phyloP scores from a whole-genome alignment of 1,140 invertebrate genomes.

The Palaemon carinicauda region DNA sequence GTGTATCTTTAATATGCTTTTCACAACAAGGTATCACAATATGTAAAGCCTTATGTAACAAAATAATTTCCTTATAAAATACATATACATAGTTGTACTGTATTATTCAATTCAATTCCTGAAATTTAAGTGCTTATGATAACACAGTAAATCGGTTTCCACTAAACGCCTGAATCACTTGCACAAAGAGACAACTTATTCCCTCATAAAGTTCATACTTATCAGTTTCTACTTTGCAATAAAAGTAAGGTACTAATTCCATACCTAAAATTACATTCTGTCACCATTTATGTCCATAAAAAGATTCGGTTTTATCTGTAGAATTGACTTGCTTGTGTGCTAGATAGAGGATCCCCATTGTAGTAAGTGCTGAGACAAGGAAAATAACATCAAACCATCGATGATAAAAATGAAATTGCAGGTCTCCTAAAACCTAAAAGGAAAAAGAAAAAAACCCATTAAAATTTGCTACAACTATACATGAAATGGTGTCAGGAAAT shows the following conservation, averaged over 20 bases:
- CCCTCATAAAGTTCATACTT: too few species aligned
- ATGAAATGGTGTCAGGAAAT: too few species aligned
- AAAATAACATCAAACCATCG: constrained; percentile 99
- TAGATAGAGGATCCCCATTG: constrained; percentile 94
- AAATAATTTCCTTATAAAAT: too few species aligned
- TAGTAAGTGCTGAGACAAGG: constrained; percentile 93
- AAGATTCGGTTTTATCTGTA: constrained; percentile 38
- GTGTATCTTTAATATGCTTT: too few species aligned
- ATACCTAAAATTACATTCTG: not conserved
- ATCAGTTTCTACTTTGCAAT: not conserved
- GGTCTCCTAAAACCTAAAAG: constrained; percentile 74
- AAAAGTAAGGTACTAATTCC: not conserved
- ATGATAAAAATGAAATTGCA: constrained; percentile 99
- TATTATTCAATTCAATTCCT: too few species aligned
- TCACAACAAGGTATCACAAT: too few species aligned
- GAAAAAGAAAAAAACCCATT: not conserved
- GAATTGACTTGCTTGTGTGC: constrained; percentile 79
- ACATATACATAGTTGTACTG: too few species aligned
- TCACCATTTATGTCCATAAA: constrained; percentile 48
- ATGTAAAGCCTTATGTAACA: too few species aligned
- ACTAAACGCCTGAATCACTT: too few species aligned
- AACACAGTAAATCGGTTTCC: too few species aligned
- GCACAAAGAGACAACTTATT: too few species aligned
- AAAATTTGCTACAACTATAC: not conserved
- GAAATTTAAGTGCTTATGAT: too few species aligned